These are phyloP conservation scores for Pogona vitticeps DNA, from an alignment of 2,113 vertebrate genomes.

Conservation along the genomic window DNA sequence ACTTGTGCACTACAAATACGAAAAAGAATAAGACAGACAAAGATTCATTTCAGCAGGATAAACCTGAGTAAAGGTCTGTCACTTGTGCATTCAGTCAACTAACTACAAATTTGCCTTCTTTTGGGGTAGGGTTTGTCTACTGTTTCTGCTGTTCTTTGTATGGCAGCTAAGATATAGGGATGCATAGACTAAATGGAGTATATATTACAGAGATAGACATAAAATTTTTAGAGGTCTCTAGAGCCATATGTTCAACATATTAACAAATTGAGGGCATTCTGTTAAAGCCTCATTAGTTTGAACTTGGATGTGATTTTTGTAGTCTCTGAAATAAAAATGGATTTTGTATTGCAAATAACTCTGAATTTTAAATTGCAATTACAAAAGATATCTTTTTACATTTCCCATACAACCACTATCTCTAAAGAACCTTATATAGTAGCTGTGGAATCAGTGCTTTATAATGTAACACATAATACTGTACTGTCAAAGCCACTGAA, in stretches of 20 bases:
- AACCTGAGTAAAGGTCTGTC: neutral
- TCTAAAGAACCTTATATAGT: constrained; percentile 3
- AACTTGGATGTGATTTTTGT: constrained; percentile 37
- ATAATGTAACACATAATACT: constrained; percentile 6
- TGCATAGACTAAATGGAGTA: neutral
- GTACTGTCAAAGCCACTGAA: constrained; percentile 20
- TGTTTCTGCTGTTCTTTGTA: constrained; percentile 1
- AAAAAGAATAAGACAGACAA: neutral
- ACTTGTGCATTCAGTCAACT: neutral
- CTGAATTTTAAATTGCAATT: neutral
- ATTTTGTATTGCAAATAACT: constrained; percentile 46
- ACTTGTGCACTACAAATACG: neutral
- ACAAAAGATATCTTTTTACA: constrained; percentile 11
- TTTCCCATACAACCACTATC: constrained; percentile 1
- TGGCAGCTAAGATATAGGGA: neutral
- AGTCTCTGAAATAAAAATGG: constrained; percentile 25
- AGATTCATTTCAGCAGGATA: neutral
- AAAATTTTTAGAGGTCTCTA: neutral
- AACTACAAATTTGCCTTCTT: neutral
- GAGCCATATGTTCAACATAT: neutral
- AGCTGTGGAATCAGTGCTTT: constrained; percentile 10
- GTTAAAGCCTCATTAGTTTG: constrained; percentile 33
- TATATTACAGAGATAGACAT: constrained; percentile 19
- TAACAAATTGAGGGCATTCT: constrained; percentile 45
- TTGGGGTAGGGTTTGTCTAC: neutral